Evolutionary conservation across 2,113 vertebrate genomes (phyloP).

Genomic region (Deroptyus accipitrinus): DNA sequence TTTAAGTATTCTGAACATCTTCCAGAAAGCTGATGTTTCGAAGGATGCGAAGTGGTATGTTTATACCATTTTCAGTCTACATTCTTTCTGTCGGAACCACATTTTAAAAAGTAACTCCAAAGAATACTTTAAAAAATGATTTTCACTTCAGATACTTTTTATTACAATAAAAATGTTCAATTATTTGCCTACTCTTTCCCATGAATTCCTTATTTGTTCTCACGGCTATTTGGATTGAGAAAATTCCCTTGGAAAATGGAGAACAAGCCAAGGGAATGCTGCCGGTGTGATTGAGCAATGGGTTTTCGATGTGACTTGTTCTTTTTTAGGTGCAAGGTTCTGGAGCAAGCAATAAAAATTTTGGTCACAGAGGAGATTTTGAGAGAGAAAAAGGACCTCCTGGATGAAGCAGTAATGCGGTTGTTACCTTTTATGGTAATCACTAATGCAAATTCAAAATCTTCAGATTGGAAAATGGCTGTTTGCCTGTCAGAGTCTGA

Average conservation of each 20-base stretch:
- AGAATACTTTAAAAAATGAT: background rate
- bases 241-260: background rate
- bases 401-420: constrained; percentile 67
- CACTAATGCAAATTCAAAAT: constrained; percentile 47
- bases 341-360: constrained; percentile 72
- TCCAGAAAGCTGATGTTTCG: constrained; percentile 77
- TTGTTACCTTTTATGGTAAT: constrained; percentile 86
- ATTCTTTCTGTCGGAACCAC: background rate
- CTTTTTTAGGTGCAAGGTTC: constrained; percentile 78
- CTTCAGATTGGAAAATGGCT: constrained; percentile 77
- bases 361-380: constrained; percentile 73
- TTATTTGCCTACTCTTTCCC: background rate
- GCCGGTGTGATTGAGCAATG: background rate
- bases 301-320: background rate
- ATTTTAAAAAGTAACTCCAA: background rate
- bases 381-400: constrained; percentile 59
- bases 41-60: constrained; percentile 80
- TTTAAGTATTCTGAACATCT: constrained; percentile 79
- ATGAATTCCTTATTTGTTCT: background rate
- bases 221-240: background rate
- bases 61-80: background rate
- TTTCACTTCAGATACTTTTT: background rate
- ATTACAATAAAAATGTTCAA: background rate
- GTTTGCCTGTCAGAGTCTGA: constrained; percentile 73
- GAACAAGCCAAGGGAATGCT: background rate